Conservation (phyloP, 2,888 invertebrate genomes). For the Cordylochernes scorpioides region DNA sequence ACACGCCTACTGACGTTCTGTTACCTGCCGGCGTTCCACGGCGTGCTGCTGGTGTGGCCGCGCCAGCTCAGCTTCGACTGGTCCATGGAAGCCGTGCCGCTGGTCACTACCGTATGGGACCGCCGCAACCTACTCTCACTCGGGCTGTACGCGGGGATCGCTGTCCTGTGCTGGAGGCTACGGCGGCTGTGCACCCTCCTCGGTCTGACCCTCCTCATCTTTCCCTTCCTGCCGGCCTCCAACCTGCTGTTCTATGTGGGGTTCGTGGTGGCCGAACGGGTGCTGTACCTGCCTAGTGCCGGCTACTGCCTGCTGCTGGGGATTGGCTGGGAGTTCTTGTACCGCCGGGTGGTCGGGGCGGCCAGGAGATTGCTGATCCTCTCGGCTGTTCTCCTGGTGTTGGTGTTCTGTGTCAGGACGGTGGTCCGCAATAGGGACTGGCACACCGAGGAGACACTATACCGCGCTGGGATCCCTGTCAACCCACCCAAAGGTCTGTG, state of each 20-base stretch:
- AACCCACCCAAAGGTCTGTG: slow-evolving; percentile 86
- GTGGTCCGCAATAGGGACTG: slow-evolving; percentile 61
- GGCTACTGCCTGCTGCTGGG: slow-evolving; percentile 73
- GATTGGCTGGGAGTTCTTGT: slow-evolving; percentile 27
- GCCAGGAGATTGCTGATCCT: slow-evolving; percentile 3
- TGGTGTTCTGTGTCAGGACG: slow-evolving; percentile 27
- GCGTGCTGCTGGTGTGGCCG: slow-evolving; percentile 59
- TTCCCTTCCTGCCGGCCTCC: slow-evolving; percentile 82
- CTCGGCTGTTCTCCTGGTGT: slow-evolving; percentile 1
- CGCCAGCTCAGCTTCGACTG: slow-evolving; percentile 79
- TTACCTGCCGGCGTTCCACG: slow-evolving; percentile 71
- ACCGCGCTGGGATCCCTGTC: slow-evolving; percentile 59
- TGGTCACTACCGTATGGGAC: slow-evolving; percentile 48
- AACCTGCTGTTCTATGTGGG: slow-evolving; percentile 93
- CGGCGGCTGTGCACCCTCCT: no score
- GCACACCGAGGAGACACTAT: slow-evolving; percentile 72
- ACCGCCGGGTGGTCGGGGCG: slow-evolving; percentile 3
- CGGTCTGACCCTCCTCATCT: slow-evolving; percentile 38
- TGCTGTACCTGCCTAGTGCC: slow-evolving; percentile 82
- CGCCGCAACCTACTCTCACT: slow-evolving; percentile 45
- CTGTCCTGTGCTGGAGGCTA: no score
- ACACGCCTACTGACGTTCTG: slow-evolving; percentile 66
- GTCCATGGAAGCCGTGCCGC: slow-evolving; percentile 90
- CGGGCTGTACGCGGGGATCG: slow-evolving; percentile 4
- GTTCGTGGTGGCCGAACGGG: slow-evolving; percentile 85